A percentile compares a stretch with the other conserved stretches of the same genome.
These are phyloP conservation scores for Trissonchulus sp. DNA, from an alignment of 2,888 invertebrate species.

Conservation along the genomic window DNA sequence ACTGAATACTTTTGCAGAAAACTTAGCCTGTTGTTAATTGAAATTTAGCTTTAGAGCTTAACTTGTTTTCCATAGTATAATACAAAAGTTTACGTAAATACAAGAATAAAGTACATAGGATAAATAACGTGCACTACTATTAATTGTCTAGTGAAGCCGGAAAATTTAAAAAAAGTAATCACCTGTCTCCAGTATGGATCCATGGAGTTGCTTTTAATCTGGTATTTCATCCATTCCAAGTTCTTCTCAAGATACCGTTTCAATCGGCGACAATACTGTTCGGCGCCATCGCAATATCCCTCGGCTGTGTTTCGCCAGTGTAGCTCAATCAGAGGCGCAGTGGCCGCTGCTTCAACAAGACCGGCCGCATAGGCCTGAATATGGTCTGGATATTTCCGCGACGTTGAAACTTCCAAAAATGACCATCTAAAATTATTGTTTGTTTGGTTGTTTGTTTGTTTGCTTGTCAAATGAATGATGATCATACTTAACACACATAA, in stretches of 20 bases:
- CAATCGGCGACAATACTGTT: conserved; percentile 63
- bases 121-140: too few species aligned
- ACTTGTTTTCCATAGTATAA: too few species aligned
- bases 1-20: too few species aligned
- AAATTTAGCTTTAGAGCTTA: too few species aligned
- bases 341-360: conserved; percentile 71
- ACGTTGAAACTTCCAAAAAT: conserved; percentile 71
- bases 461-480: too few species aligned
- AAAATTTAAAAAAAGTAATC: too few species aligned
- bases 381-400: conserved; percentile 66
- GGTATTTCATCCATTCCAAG: conserved; percentile 61
- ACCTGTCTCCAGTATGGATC: conserved; percentile 82
- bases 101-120: too few species aligned
- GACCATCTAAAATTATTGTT: conserved; percentile 64
- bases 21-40: too few species aligned
- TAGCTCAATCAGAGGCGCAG: conserved; percentile 71
- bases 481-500: too few species aligned
- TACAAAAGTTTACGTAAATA: too few species aligned
- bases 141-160: too few species aligned
- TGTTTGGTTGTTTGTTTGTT: too few species aligned
- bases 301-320: conserved; percentile 69
- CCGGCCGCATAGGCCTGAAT: conserved; percentile 81
- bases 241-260: conserved; percentile 64
- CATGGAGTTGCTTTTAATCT: conserved; percentile 56
- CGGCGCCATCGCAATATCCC: conserved; percentile 59